Base-by-base conservation (phyloP, 2,113 vertebrate genomes). In the Hypocryptadius cinnamomeus region DNA sequence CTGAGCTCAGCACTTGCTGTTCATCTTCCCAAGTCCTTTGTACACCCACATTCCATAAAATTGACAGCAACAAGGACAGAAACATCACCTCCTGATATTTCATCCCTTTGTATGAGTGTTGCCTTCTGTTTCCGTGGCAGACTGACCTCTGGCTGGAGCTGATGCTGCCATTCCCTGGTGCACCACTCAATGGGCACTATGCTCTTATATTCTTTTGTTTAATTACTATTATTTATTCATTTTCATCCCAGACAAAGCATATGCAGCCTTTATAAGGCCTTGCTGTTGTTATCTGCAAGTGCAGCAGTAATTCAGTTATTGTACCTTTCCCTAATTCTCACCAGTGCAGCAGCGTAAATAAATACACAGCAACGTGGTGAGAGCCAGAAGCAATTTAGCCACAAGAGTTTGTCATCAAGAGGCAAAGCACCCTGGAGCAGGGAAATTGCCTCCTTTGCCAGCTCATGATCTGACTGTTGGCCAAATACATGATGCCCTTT, bases 341-440 rank as follows among this genome's bases (percentile, higher is more conserved):
- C 30, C 37, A 63, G 59, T 76, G 56, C 50, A 85, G 59, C 76
- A 72, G n/a, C 9, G 5, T 87, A 90, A 93, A 6, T 87, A 90
- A 93, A 65, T 87, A 72, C 81, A 81, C 37, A 74, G 57, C 3
- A 21, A 88, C 20, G 4, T 40, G 39, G 51, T 61, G 37, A 66
- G 70, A 95, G 66, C 86, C 68, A 85, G 80, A 82, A 95, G 56
- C 69, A 51, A 79, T 93, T 92, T 66, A 89, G 48, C 61, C 81
- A 78, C 47, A 18, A 37, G 57, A 76, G 54, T 81, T 72, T 79
- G 44, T 84, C 92, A 86, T 66, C 65, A 61, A 66, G 56, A 68
- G 42, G 21, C 39, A 83, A 78, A 91, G 47, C 20, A 73, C 16
- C n/a, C 39, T 74, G 19, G 51, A 82, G 80, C 61, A 63, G 40